phyloP scores from a whole-genome alignment of 2,888 invertebrate species.

The Onthophagus sagittarius region DNA sequence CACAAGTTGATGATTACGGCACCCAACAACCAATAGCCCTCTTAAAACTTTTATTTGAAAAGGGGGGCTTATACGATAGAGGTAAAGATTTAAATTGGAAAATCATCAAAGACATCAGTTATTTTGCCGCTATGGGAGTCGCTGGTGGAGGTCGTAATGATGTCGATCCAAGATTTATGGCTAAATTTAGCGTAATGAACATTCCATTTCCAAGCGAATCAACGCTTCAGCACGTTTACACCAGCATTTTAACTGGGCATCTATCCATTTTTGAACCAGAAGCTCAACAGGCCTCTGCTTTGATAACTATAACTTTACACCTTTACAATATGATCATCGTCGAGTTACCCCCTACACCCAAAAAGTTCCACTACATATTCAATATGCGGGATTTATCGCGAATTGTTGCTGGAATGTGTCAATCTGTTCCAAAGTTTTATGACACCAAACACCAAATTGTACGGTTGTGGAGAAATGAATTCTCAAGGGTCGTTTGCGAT shows the following conservation, averaged over 20 bases:
- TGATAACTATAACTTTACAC: conserved; percentile 76
- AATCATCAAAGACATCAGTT: conserved; percentile 75
- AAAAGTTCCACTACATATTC: conserved; percentile 93
- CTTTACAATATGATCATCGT: conserved; percentile 75
- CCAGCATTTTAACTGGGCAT: conserved; percentile 77
- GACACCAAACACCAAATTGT: conserved; percentile 66
- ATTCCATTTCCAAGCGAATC: conserved; percentile 77
- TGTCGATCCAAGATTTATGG: conserved; percentile 87
- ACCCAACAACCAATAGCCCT: conserved; percentile 93
- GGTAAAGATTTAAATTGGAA: conserved; percentile 90
- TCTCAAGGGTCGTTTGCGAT: conserved; percentile 82
- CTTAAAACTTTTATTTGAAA: conserved; percentile 84
- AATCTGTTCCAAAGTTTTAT: conserved; percentile 70
- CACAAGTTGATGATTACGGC: conserved; percentile 81
- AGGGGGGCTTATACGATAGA: conserved; percentile 84
- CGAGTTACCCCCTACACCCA: conserved; percentile 85
- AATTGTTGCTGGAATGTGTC: conserved; percentile 75
- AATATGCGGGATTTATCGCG: conserved; percentile 88
- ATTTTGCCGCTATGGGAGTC: conserved; percentile 80
- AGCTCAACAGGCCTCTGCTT: conserved; percentile 61
- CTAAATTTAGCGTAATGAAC: conserved; percentile 85
- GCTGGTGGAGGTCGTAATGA: conserved; percentile 88
- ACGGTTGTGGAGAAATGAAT: conserved; percentile 89
- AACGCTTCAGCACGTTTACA: conserved; percentile 78
- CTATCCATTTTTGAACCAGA: conserved; percentile 64